Base-by-base conservation (phyloP, 2,797 vertebrate genomes). In the Schizopygopsis pylzovi region DNA sequence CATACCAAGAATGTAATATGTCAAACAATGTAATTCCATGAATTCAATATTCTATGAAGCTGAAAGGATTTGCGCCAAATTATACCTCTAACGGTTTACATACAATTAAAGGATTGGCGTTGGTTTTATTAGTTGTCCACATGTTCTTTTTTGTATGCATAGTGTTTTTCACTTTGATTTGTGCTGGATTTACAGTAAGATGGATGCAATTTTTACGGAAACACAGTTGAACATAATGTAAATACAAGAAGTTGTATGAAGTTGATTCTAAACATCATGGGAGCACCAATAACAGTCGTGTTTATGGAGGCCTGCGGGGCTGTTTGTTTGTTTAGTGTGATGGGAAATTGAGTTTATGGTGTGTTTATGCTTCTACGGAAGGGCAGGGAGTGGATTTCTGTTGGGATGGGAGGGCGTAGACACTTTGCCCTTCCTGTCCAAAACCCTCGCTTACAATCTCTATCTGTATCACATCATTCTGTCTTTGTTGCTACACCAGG, bases 291-390 rank as follows among this genome's bases (percentile, higher is more conserved):
- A 28, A 79, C 33, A 37, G 25, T 8, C 6, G 22, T 52, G 79
- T 68, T 85, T 68, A 72, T 9, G 20, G 52, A 73, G 67, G 16
- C 52, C 45, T 25, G 13, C 41, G 5, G 43, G 54, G 75, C 37
- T 90, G 91, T 93, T 94, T 94, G 92, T 94, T 94, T 94, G 90
- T 87, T 84, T 91, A 86, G 82, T 76, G 56, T 68, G 79, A 49
- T 88, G 88, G 83, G 89, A 88, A 88, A 86, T 90, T 73, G 85
- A 84, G 88, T 39, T 85, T 83, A 63, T 86, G 86, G 87, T 89
- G 71, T 95, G 93, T 95, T 93, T 94, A 93, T 87, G 75, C 89
- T 76, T 73, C 83, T 61, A 92, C 94, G 94, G 95, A 95, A 94
- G 92, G 93, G 94, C 91, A 92, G 93, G 86, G 91, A 89, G 87